Conservation (phyloP, 2,797 vertebrate genomes). For the Gallirallus australis region DNA sequence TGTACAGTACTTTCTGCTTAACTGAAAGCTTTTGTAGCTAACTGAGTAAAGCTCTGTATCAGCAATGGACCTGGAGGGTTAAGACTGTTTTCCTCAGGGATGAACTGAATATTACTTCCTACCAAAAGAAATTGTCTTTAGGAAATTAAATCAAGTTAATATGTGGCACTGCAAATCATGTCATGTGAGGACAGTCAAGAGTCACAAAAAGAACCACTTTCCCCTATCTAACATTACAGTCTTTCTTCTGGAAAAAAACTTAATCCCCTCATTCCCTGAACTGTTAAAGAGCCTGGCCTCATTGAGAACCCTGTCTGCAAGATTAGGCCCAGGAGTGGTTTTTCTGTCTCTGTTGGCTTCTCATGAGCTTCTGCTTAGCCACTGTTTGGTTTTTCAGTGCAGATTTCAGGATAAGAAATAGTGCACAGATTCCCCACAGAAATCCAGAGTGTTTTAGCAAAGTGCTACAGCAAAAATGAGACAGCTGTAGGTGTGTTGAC, state of each 20-base stretch:
- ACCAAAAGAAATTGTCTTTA: not conserved
- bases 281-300: not conserved
- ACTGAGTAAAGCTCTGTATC: not conserved
- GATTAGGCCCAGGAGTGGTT: not conserved
- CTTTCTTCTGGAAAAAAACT: not conserved
- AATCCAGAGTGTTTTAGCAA: not conserved
- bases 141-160: conserved; percentile 42
- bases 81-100: not conserved
- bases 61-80: not conserved
- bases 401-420: not conserved
- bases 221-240: not conserved
- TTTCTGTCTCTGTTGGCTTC: not conserved
- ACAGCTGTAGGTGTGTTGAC: not conserved
- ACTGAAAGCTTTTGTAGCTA: conserved; percentile 34
- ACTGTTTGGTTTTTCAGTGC: not conserved
- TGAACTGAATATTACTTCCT: not conserved
- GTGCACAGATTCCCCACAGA: not conserved
- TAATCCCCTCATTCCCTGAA: not conserved
- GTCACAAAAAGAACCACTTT: not conserved
- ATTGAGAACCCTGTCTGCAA: not conserved
- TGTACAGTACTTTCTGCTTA: not conserved
- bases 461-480: not conserved
- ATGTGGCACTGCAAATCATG: not conserved
- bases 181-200: not conserved
- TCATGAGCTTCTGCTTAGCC: not conserved